These are phyloP conservation scores for Dryas iulia DNA, from an alignment of 1,140 invertebrate genomes.

Conservation along the genomic window DNA sequence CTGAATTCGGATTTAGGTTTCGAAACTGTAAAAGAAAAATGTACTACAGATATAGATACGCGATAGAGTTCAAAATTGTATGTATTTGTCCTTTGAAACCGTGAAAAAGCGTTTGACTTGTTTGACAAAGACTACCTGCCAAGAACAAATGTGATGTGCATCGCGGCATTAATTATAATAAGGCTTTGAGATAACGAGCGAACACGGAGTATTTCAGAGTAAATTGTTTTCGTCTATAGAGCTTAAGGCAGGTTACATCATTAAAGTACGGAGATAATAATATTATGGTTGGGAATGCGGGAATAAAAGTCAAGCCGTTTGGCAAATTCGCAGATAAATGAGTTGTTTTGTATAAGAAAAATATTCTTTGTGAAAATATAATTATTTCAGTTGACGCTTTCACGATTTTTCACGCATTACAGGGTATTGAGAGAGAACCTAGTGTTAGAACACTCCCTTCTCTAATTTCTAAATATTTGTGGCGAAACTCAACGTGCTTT, in stretches of 20 bases:
- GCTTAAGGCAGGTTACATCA: neutral
- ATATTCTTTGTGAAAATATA: neutral
- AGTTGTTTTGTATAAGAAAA: neutral
- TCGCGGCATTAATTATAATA: conserved; percentile 7
- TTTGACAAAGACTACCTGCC: conserved; percentile 2
- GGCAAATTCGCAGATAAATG: neutral
- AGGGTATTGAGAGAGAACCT: too few relatives aligned
- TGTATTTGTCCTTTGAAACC: neutral
- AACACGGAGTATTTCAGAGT: neutral
- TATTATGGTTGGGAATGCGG: neutral
- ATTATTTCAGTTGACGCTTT: too few relatives aligned
- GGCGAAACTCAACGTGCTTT: too few relatives aligned
- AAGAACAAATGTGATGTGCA: conserved; percentile 14
- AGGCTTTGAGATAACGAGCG: neutral
- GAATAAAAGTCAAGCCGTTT: neutral
- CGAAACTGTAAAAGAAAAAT: too few relatives aligned
- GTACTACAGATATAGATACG: too few relatives aligned
- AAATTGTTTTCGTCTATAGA: neutral
- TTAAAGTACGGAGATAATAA: neutral
- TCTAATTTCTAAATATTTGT: too few relatives aligned
- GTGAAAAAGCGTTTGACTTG: conserved; percentile 3
- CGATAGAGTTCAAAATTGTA: neutral
- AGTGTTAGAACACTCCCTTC: too few relatives aligned
- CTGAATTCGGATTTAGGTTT: too few relatives aligned
- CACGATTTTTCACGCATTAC: too few relatives aligned